Percentiles rank a stretch among this genome's conserved stretches.
These are phyloP conservation scores for Gila robusta DNA, from an alignment of 2,797 vertebrate genomes.

Conservation along the genomic window DNA sequence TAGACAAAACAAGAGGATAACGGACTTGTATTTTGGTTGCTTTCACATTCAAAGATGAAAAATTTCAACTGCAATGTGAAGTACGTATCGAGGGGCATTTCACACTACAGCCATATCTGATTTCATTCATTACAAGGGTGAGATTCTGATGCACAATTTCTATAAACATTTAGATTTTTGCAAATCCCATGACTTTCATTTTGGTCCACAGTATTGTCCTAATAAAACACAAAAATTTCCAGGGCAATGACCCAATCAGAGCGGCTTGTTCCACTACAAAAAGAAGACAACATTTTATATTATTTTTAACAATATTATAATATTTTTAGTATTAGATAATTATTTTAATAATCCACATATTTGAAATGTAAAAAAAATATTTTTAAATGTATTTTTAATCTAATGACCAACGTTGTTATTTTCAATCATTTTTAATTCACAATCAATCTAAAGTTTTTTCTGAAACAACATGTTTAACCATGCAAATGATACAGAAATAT, in stretches of 20 bases:
- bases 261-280: not conserved
- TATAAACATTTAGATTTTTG: conserved; percentile 18
- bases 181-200: conserved; percentile 41
- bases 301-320: conserved; percentile 1
- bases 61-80: not conserved
- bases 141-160: conserved; percentile 17
- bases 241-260: conserved; percentile 23
- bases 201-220: conserved; percentile 64
- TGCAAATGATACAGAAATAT: conserved; percentile 5
- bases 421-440: not conserved
- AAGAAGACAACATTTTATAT: not conserved
- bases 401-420: not conserved
- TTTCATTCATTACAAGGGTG: not conserved
- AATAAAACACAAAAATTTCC: conserved; percentile 20
- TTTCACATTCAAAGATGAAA: conserved; percentile 12
- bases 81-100: conserved; percentile 6
- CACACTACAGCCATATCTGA: not conserved
- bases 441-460: not conserved
- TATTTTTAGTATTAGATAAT: not conserved
- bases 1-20: conserved; percentile 14
- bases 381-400: not conserved
- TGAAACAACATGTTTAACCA: not conserved
- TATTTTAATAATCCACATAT: not conserved
- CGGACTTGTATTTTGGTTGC: conserved; percentile 1
- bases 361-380: not conserved